These are phyloP conservation scores for Apistogramma diplotaenia DNA, from an alignment of 2,113 vertebrate species.

Conservation along the genomic window DNA sequence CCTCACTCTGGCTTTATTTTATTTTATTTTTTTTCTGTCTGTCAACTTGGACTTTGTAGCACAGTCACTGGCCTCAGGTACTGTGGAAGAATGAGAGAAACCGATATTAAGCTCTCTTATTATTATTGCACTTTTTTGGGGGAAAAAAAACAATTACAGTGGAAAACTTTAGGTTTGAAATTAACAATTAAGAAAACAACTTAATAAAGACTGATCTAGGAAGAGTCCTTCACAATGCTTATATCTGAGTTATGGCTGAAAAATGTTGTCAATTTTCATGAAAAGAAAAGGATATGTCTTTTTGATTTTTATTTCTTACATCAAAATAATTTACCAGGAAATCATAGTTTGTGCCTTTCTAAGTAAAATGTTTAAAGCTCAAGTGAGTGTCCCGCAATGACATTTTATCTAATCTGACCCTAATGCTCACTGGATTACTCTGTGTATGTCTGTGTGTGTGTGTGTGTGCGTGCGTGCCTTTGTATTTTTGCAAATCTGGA, in stretches of 20 bases:
- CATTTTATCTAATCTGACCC: slow-evolving; percentile 67
- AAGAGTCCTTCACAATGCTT: slow-evolving; percentile 69
- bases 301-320: slow-evolving; percentile 79
- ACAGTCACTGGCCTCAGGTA: slow-evolving; percentile 83
- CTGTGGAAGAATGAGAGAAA: slow-evolving; percentile 79
- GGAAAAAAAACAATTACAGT: slow-evolving; percentile 60
- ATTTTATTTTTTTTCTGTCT: slow-evolving; percentile 50
- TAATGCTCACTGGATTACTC: slow-evolving; percentile 56
- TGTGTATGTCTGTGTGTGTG: slow-evolving; percentile 7
- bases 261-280: slow-evolving; percentile 67
- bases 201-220: slow-evolving; percentile 77
- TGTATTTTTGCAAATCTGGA: not conserved
- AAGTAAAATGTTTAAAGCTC: slow-evolving; percentile 85
- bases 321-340: slow-evolving; percentile 84
- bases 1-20: slow-evolving; percentile 56
- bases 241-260: slow-evolving; percentile 71
- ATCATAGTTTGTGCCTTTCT: slow-evolving; percentile 87
- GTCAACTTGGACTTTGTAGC: slow-evolving; percentile 78
- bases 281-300: slow-evolving; percentile 51
- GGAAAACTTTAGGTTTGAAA: slow-evolving; percentile 72
- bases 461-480: not conserved
- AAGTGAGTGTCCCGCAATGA: slow-evolving; percentile 69
- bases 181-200: slow-evolving; percentile 72
- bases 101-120: slow-evolving; percentile 76
- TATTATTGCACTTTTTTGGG: slow-evolving; percentile 80